Base-by-base conservation (phyloP, 2,888 invertebrate genomes). In the Drosophila anceps region DNA sequence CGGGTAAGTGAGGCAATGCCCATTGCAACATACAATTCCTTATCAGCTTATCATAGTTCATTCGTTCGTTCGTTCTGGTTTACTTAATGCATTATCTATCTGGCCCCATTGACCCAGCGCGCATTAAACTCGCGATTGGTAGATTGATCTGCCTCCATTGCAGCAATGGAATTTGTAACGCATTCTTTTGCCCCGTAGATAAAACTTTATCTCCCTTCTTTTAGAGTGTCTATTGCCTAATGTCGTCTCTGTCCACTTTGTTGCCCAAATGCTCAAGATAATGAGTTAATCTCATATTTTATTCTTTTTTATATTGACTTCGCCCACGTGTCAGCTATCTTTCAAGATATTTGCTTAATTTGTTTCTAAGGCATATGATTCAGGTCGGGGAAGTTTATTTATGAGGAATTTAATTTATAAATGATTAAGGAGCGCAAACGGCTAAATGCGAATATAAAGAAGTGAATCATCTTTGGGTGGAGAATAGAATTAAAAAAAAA, bases 1-100 rank as follows among this genome's bases (percentile, higher is more conserved):
- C 94, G 95, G 94, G 96, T 96, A 92, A 94, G 94, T 94, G 55
- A 46, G 20, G 29, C 31, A 55, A 51, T 44, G 7, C 7, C 20
- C 9, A 39, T 67, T 69, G 44, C 55, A 33, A 41, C 31, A 20
- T 6, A 48, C 35, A 13, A 69, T 48, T 46, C 46, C 58, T 76
- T 62, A 76, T 76, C 70, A 58, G 29, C 31, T 35, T 59, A 66
- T 59, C 66, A 43, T 8, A 15, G 4, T 51, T 50, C 39, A 68
- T 15, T n/a, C n/a, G n/a, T n/a, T n/a, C n/a, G n/a, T n/a, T n/a
- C n/a, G n/a, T n/a, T 67, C 67, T 72, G 61, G 73, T 73, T 73
- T 68, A 58, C 58, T 72, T 57, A n/a, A n/a, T 24, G 20, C 13
- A n/a, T 46, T 71, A 50, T 71, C 66, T 41, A 35, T 15, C 18